Percentiles rank a stretch among this genome's conserved stretches.
Conservation (phyloP, 1,140 invertebrate genomes). For the Alviniconcha marisindica region DNA sequence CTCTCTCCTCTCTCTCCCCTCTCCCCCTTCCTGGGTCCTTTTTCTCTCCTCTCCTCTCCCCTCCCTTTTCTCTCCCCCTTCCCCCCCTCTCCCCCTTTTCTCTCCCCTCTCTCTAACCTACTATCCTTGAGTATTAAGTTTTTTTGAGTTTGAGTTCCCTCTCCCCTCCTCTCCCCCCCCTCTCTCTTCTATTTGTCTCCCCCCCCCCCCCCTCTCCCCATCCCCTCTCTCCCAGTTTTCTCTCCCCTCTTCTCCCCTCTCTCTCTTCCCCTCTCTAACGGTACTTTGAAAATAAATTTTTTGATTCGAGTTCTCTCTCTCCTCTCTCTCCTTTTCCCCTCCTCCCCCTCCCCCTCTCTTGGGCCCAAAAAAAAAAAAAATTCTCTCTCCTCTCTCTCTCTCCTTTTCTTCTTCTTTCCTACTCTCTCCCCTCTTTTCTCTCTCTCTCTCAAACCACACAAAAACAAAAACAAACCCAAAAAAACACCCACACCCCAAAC, state of each 20-base stretch:
- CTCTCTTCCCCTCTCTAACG: neutral
- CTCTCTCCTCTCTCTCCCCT: neutral
- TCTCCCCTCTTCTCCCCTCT: neutral
- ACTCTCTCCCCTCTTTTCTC: neutral
- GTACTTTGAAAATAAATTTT: neutral
- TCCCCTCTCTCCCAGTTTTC: neutral
- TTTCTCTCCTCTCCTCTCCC: neutral
- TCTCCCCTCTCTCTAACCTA: constrained; percentile 6
- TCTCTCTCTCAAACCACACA: constrained; percentile 2
- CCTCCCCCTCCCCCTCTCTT: no score
- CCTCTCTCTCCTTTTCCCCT: constrained; percentile 5
- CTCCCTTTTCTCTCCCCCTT: neutral
- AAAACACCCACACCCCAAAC: no score
- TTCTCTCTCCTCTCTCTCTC: no score
- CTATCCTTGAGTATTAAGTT: neutral
- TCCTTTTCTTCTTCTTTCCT: no score
- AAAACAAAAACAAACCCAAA: no score
- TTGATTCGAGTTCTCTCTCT: neutral
- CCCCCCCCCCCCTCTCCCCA: neutral
- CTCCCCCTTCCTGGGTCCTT: no score
- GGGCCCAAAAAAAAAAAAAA: no score
- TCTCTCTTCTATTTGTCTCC: neutral
- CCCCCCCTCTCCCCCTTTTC: neutral
- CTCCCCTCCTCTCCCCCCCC: no score
- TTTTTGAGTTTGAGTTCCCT: no score